Base-by-base conservation (phyloP, 1,140 invertebrate genomes). In the Drosophila nebulosa region DNA sequence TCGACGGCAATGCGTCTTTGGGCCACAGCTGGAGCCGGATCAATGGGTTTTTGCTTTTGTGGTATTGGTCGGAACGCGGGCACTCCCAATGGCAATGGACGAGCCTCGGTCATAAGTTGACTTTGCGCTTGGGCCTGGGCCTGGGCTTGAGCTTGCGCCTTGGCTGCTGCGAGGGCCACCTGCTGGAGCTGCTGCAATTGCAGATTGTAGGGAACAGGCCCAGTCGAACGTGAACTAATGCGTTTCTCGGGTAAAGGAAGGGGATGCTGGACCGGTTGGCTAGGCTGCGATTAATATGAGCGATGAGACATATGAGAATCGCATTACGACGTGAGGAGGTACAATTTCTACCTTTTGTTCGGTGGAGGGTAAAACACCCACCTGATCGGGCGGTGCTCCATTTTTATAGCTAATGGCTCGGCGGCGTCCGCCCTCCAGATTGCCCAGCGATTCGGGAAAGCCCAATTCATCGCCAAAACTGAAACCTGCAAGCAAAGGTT, bases 391-490 rank as follows among this genome's bases (percentile, higher is more conserved):
- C 9, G 75, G 92, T 1, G 91, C 90, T 21, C 93, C 93, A 79
- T 93, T 93, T 64, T 91, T 93, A 27, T 93, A 85, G 84, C 84
- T 93, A 12, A 93, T 94, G 2, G 95, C 96, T 69, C 96, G 93
- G 62, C 96, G 92, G 69, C 94, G 93, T 65, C 93, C 93, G 22
- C 93, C 92, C 89, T 96, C 96, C 61, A 94, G 76, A 89, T 96
- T 96, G 0, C 95, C 95, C 24, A 97, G 90, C 0, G 96, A 96
- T 79, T 97, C 95, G 64, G 94, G 93, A 80, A 97, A 96, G 39
- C 96, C 96, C 18, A 97, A 91, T 80, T 96, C 96, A 84, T 97
- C 96, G n/a, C 96, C 96, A 52, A 97, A 89, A 89, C 95, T 96
- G 90, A 97, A 96, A 76, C 96, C 96, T 97, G 56, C 24, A 74